phyloP scores from a whole-genome alignment of 2,888 invertebrate species.

The Coleophora deauratella region DNA sequence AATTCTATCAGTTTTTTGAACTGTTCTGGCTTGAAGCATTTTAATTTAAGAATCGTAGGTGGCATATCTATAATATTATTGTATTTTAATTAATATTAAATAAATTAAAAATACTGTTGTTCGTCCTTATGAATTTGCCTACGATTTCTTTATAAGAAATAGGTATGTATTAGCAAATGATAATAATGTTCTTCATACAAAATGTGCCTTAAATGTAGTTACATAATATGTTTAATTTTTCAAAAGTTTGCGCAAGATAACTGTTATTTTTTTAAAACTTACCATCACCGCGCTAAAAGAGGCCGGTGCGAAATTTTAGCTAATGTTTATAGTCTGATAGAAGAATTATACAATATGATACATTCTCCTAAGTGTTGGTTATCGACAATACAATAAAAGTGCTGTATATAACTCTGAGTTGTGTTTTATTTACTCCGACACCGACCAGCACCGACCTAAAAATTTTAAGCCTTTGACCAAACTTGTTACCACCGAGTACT shows the following conservation, averaged over 20 bases:
- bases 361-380: neutral
- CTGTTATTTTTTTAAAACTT: neutral
- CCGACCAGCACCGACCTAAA: no score
- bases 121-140: neutral
- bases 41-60: no score
- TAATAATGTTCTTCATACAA: neutral
- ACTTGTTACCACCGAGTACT: no score
- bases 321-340: neutral
- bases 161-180: neutral
- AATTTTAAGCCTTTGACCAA: no score
- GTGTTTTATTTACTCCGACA: neutral
- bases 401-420: constrained; percentile 1
- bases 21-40: no score
- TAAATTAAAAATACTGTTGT: neutral
- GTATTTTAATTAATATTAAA: neutral
- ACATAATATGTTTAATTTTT: neutral
- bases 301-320: neutral
- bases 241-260: no score
- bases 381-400: constrained; percentile 1
- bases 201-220: neutral
- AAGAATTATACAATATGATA: neutral
- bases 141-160: no score
- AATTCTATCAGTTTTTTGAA: no score
- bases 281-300: neutral
- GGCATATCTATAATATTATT: no score